These are phyloP conservation scores for Trichomalopsis sarcophagae DNA, from an alignment of 1,140 invertebrate species.

Conservation along the genomic window DNA sequence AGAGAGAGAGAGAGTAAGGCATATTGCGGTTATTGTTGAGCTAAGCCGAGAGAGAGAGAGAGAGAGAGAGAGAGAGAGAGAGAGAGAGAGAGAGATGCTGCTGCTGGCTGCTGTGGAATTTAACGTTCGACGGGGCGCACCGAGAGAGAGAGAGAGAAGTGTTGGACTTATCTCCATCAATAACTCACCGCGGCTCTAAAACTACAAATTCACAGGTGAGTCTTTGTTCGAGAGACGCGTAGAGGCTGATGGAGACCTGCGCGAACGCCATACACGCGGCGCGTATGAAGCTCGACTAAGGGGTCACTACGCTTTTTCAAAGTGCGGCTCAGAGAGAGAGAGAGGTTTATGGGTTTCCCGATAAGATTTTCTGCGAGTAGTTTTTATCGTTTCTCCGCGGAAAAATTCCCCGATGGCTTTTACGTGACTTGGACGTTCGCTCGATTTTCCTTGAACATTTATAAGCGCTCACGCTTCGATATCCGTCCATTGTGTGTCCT, in stretches of 20 bases:
- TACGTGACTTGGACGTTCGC: neutral
- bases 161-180: slow-evolving; percentile 40
- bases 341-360: neutral
- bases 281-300: neutral
- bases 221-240: neutral
- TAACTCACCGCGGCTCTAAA: slow-evolving; percentile 40
- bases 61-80: slow-evolving; percentile 59
- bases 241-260: neutral
- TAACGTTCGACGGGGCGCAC: slow-evolving; percentile 1
- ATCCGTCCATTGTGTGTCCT: neutral
- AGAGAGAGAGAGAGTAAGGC: slow-evolving; percentile 55
- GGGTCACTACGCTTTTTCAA: slow-evolving; percentile 15
- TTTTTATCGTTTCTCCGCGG: neutral
- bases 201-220: slow-evolving; percentile 41
- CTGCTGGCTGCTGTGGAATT: slow-evolving; percentile 5
- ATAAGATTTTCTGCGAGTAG: slow-evolving; percentile 4
- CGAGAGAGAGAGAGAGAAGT: neutral
- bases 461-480: neutral
- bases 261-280: neutral
- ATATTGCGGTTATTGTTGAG: slow-evolving; percentile 67
- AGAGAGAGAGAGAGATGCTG: slow-evolving; percentile 65
- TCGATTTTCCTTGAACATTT: neutral
- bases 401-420: neutral
- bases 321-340: neutral
- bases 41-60: slow-evolving; percentile 47